Evolutionary conservation across 2,113 vertebrate species (phyloP).

Genomic region (Anthoscopus minutus): DNA sequence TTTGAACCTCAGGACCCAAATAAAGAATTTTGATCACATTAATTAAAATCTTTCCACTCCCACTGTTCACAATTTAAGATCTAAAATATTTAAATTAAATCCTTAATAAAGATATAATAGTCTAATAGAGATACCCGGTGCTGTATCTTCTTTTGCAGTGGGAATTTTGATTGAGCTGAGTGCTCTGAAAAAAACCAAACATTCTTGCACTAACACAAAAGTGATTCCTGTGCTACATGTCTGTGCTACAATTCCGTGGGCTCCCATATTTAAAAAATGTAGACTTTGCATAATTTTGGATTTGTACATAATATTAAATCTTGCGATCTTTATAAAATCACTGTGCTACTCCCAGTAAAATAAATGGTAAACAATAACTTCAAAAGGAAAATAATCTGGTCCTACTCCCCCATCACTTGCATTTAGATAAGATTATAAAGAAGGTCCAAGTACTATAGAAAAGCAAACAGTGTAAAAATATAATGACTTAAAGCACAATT

Average conservation of each 20-base stretch:
- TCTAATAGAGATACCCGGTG: neutral
- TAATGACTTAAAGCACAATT: neutral
- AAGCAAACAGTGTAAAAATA: neutral
- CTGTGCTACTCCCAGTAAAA: neutral
- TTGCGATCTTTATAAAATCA: neutral
- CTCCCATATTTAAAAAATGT: neutral
- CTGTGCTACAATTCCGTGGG: neutral
- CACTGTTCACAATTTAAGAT: neutral
- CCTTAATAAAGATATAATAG: neutral
- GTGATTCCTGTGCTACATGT: neutral
- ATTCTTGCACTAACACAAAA: neutral
- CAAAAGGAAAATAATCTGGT: neutral
- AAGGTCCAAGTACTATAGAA: neutral
- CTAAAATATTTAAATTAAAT: neutral
- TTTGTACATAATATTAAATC: neutral
- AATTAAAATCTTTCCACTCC: neutral
- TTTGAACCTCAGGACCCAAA: neutral
- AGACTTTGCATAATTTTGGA: neutral
- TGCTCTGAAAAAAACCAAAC: neutral
- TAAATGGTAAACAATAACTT: neutral
- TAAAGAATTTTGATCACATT: neutral
- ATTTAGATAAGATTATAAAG: neutral
- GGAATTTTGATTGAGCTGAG: neutral
- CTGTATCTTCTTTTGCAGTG: neutral
- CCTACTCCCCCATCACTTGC: neutral